Conservation (phyloP, 1,140 invertebrate genomes). For the Nebria ingens region DNA sequence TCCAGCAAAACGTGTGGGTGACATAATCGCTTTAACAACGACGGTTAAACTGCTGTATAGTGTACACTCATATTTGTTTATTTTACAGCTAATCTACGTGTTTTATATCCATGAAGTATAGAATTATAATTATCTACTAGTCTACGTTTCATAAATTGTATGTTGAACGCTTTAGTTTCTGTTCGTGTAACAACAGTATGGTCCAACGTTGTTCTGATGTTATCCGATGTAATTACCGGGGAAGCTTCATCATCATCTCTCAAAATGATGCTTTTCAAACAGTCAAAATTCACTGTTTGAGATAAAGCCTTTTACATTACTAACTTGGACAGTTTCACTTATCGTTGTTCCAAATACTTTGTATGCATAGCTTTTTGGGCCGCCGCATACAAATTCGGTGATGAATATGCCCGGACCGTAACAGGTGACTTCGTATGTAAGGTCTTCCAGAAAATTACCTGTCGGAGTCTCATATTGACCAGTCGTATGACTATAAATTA, state of each 20-base stretch:
- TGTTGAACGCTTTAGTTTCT: neutral
- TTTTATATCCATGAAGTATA: neutral
- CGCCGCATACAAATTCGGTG: slow-evolving; percentile 22
- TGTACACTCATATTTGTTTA: no score
- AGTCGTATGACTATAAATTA: slow-evolving; percentile 15
- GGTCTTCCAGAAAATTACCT: slow-evolving; percentile 25
- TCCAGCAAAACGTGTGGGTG: no score
- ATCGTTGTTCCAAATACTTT: slow-evolving; percentile 1
- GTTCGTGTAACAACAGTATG: neutral
- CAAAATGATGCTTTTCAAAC: neutral
- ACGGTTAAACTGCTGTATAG: no score
- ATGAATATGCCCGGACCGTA: slow-evolving; percentile 26
- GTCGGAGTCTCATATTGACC: slow-evolving; percentile 17
- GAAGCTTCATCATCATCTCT: neutral
- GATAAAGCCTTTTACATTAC: slow-evolving; percentile 22
- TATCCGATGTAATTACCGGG: neutral
- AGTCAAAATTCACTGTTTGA: slow-evolving; percentile 15
- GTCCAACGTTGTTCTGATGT: neutral
- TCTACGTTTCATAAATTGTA: neutral
- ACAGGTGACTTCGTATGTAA: slow-evolving; percentile 26
- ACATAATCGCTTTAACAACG: no score
- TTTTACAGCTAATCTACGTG: no score
- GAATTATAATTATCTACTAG: neutral
- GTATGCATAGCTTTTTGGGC: slow-evolving; percentile 28
- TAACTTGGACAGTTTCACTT: slow-evolving; percentile 1